Evolutionary conservation across 1,140 invertebrate genomes (phyloP).

Genomic region (Pseudomyrmex sp.): DNA sequence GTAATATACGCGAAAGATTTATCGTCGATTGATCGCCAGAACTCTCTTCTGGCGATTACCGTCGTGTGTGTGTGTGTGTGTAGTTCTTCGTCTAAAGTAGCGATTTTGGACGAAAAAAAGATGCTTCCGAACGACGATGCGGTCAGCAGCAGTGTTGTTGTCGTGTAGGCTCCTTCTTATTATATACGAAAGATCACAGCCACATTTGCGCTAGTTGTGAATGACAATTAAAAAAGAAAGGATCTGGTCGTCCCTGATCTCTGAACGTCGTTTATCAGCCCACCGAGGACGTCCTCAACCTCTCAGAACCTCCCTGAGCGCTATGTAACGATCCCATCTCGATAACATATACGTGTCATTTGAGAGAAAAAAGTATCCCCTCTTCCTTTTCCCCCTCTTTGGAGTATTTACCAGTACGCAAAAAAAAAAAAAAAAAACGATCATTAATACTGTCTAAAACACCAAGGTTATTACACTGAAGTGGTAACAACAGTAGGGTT

Average conservation of each 20-base stretch:
- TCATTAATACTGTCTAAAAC: conserved; percentile 82
- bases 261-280: conserved; percentile 66
- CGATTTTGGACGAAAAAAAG: conserved; percentile 7
- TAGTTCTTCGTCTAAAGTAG: background rate
- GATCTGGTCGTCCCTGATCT: conserved; percentile 67
- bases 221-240: conserved; percentile 64
- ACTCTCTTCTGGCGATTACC: background rate
- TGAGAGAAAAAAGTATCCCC: conserved; percentile 43
- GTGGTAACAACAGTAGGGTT: conserved; percentile 76
- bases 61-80: background rate
- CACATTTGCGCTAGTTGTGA: conserved; percentile 66
- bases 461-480: conserved; percentile 82
- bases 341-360: conserved; percentile 48
- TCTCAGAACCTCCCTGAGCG: conserved; percentile 71
- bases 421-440: conserved; percentile 80
- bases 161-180: conserved; percentile 48
- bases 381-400: conserved; percentile 43
- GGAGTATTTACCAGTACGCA: conserved; percentile 58
- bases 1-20: conserved; percentile 22
- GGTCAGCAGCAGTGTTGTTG: conserved; percentile 64
- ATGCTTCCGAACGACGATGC: conserved; percentile 51
- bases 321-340: conserved; percentile 65
- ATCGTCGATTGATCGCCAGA: background rate
- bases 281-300: conserved; percentile 72
- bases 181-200: conserved; percentile 64